Conservation (phyloP, 2,113 vertebrate species). For the Scatophagus argus region DNA sequence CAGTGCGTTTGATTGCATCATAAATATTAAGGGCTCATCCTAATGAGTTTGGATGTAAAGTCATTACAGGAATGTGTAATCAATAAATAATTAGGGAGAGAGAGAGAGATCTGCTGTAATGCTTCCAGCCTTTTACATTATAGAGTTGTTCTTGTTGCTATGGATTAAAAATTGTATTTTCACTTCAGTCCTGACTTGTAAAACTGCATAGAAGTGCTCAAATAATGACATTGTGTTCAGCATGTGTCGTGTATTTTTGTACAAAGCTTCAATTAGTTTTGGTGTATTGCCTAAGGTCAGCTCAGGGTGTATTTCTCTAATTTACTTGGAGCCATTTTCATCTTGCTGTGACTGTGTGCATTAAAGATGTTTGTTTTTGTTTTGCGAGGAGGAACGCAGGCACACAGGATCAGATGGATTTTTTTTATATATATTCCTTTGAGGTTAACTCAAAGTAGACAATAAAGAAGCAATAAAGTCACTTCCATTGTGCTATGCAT, state of each 20-base stretch:
- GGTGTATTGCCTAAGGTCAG: neutral
- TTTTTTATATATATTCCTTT: neutral
- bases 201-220: neutral
- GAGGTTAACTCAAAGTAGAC: neutral
- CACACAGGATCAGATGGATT: neutral
- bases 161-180: neutral
- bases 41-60: slow-evolving; percentile 52
- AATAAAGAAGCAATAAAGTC: neutral
- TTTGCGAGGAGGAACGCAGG: neutral
- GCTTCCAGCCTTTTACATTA: slow-evolving; percentile 10
- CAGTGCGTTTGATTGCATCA: slow-evolving; percentile 20
- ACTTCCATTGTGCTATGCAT: neutral
- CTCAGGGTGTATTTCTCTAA: neutral
- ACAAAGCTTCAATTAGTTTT: slow-evolving; percentile 10
- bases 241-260: neutral
- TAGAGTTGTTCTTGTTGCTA: slow-evolving; percentile 8
- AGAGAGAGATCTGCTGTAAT: slow-evolving; percentile 2
- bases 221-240: neutral
- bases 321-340: slow-evolving; percentile 11
- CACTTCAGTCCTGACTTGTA: neutral
- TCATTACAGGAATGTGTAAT: slow-evolving; percentile 36
- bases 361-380: slow-evolving; percentile 9
- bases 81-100: slow-evolving; percentile 56
- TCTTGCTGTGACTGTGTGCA: neutral
- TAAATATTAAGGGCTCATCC: slow-evolving; percentile 20